These are phyloP conservation scores for Nematolebias whitei DNA, from an alignment of 2,113 vertebrate genomes.

Conservation along the genomic window DNA sequence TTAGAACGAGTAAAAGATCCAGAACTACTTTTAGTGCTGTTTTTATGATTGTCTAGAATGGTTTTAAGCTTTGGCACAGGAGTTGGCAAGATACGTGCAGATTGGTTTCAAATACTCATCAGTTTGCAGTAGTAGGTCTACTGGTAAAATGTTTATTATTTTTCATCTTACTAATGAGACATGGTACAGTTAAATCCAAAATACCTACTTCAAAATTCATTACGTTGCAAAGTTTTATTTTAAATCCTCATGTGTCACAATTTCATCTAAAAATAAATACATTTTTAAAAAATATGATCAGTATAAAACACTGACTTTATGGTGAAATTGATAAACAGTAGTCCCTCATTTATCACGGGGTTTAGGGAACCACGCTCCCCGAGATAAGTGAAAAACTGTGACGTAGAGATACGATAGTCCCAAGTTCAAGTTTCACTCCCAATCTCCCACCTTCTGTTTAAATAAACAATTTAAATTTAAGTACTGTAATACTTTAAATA, in stretches of 20 bases:
- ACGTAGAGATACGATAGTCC: too few species aligned
- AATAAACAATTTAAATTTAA: too few species aligned
- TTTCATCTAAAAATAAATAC: background rate
- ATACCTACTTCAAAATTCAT: background rate
- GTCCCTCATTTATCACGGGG: too few species aligned
- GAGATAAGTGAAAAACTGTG: too few species aligned
- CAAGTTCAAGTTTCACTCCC: too few species aligned
- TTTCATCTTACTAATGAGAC: slow-evolving; percentile 21
- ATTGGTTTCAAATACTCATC: slow-evolving; percentile 49
- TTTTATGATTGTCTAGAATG: slow-evolving; percentile 16
- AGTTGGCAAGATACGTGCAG: slow-evolving; percentile 32
- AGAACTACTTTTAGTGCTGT: slow-evolving; percentile 15
- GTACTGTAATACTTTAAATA: too few species aligned
- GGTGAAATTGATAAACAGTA: background rate
- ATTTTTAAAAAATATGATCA: background rate
- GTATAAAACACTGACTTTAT: background rate
- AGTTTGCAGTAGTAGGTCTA: slow-evolving; percentile 48
- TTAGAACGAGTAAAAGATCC: slow-evolving; percentile 22
- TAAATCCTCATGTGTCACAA: background rate
- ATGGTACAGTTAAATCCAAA: slow-evolving; percentile 20
- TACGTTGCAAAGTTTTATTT: background rate
- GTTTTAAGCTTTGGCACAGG: slow-evolving; percentile 15
- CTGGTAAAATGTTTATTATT: slow-evolving; percentile 40
- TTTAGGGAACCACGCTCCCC: too few species aligned
- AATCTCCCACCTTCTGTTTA: too few species aligned